Conservation (phyloP, 1,140 invertebrate genomes). For the Oreohelix idahoensis region DNA sequence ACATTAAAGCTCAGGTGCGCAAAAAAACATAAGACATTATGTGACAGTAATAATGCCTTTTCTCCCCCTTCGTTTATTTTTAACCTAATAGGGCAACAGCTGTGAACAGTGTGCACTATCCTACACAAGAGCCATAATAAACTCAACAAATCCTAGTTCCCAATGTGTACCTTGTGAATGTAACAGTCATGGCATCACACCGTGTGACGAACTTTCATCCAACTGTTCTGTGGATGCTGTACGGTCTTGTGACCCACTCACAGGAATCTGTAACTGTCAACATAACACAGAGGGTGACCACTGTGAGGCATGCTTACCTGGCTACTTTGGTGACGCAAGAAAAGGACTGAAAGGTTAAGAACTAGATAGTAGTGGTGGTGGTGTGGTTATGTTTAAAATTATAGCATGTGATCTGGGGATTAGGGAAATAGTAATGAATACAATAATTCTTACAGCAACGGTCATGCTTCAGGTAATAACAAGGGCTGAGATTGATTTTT, state of each 20-base stretch:
- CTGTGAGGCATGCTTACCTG: conserved; percentile 90
- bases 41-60: too few species aligned
- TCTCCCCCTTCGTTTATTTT: too few species aligned
- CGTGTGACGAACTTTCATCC: not conserved
- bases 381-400: too few species aligned
- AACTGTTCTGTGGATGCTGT: conserved; percentile 78
- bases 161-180: conserved; percentile 90
- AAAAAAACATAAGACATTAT: too few species aligned
- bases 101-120: conserved; percentile 92
- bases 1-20: too few species aligned
- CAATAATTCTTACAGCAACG: too few species aligned
- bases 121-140: conserved; percentile 88
- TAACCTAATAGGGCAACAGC: conserved; percentile 80
- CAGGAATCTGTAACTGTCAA: conserved; percentile 88
- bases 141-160: conserved; percentile 72
- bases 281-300: conserved; percentile 90
- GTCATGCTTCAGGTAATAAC: too few species aligned
- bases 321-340: conserved; percentile 94
- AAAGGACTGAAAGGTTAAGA: conserved; percentile 82
- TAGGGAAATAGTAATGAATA: too few species aligned
- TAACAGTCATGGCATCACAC: conserved; percentile 78
- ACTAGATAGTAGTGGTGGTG: not conserved
- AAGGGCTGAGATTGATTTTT: too few species aligned
- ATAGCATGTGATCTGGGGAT: too few species aligned
- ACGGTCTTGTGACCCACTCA: conserved; percentile 93